Evolutionary conservation across 2,797 vertebrate genomes (phyloP).

Genomic region (Amphiprion clarkii): DNA sequence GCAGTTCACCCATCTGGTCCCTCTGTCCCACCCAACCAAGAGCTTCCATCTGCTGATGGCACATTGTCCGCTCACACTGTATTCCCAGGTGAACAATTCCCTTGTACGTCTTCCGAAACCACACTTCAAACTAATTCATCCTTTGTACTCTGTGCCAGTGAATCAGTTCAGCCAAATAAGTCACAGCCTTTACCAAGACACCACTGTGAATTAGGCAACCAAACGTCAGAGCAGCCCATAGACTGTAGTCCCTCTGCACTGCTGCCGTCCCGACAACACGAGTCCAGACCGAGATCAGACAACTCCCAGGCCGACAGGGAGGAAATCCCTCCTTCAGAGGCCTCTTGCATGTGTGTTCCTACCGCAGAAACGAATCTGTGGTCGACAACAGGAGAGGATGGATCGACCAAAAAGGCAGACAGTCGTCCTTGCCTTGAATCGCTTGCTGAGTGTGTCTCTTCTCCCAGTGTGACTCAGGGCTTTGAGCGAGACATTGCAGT

Average conservation of each 20-base stretch:
- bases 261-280: conserved; percentile 31
- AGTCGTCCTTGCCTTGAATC: conserved; percentile 13
- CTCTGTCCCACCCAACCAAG: conserved; percentile 62
- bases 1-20: conserved; percentile 59
- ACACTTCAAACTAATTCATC: conserved; percentile 50
- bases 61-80: conserved; percentile 52
- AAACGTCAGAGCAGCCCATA: conserved; percentile 48
- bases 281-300: conserved; percentile 48
- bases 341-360: conserved; percentile 29
- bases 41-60: conserved; percentile 64
- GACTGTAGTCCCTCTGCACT: conserved; percentile 28
- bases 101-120: conserved; percentile 60
- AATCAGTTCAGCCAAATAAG: conserved; percentile 56
- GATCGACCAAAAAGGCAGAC: conserved; percentile 30
- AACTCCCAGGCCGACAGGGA: conserved; percentile 48
- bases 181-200: conserved; percentile 56
- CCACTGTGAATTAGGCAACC: conserved; percentile 60
- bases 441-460: conserved; percentile 28
- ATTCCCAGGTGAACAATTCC: conserved; percentile 65
- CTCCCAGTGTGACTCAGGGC: conserved; percentile 35
- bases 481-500: conserved; percentile 29
- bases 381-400: conserved; percentile 48
- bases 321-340: conserved; percentile 46
- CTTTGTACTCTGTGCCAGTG: conserved; percentile 54
- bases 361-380: conserved; percentile 29